Evolutionary conservation across 1,140 invertebrate genomes (phyloP), one percentile per base, ranked within the genome.

Genomic region (Drosophila athabasca): DNA sequence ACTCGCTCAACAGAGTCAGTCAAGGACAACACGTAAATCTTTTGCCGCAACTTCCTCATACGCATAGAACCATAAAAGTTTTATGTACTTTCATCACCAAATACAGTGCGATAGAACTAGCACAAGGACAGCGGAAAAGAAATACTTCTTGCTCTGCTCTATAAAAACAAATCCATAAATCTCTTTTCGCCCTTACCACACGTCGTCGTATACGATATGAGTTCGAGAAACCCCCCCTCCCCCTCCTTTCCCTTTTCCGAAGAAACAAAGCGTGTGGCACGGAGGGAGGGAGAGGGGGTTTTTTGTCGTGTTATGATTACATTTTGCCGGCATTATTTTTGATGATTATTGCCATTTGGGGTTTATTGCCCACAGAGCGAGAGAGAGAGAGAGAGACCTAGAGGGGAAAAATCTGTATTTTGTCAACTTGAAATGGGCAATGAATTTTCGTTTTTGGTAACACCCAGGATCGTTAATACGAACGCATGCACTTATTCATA

Each of bases 141-240:
- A 39, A 39, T 39, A 39, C 35, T 59, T 76, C 43, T 75, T 71
- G 77, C 71, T 70, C 77, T 71, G 77, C 71, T 70, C 77, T 75
- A 76, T 79, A 80, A 80, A 80, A 70, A 62, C 61, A 75, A 70
- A 75, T 65, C 64, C 77, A 80, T 80, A 80, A 80, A 80, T 80
- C 78, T 81, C 35, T 64, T 57, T 57, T 49, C 45, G 53, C 62
- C 62, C 72, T 59, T 66, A 31, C 17, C 1, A 1, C 17, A n/a
- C n/a, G n/a, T 19, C 17, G 17, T 19, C 17, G 17, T 19, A 19
- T 19, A 19, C 17, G 17, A 19, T 29, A 46, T 26, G 43, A 62
- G 41, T 53, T 59, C 29, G 55, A 43, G 52, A 61, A 77, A 50
- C 53, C 22, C 53, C 29, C 55, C 17, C 17, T 0, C 17, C 17